Conservation (phyloP, 2,797 vertebrate species). For the Gymnoscopelus microlampas region DNA sequence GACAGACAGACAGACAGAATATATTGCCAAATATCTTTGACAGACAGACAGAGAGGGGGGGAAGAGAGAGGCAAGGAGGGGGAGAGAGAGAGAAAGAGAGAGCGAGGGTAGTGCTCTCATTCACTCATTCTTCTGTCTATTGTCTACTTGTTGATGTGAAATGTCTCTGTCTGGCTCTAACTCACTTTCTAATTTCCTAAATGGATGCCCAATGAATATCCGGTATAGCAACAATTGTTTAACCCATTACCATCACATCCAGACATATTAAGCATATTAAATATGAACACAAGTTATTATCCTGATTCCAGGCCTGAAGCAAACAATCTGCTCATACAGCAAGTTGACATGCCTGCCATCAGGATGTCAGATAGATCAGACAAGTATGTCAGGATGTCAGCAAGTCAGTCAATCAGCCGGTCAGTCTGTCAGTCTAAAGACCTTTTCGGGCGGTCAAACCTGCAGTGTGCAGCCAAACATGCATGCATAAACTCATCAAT, state of each 20-base stretch:
- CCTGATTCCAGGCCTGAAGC: too few relatives aligned
- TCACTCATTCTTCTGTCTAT: neutral
- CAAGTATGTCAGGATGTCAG: constrained; percentile 13
- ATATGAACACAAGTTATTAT: neutral
- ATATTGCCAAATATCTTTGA: too few relatives aligned
- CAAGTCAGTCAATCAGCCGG: constrained; percentile 19
- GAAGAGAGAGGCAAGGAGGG: too few relatives aligned
- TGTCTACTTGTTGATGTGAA: too few relatives aligned
- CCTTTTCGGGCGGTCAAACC: constrained; percentile 1
- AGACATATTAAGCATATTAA: constrained; percentile 11
- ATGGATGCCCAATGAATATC: neutral
- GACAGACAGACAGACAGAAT: neutral
- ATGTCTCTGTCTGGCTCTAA: neutral
- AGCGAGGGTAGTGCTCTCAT: neutral
- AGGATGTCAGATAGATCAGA: too few relatives aligned
- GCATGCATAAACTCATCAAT: constrained; percentile 15
- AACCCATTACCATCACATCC: neutral
- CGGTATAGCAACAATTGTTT: neutral
- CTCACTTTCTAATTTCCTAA: constrained; percentile 1
- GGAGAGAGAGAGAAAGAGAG: too few relatives aligned
- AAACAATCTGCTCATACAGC: too few relatives aligned
- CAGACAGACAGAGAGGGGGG: constrained; percentile 1
- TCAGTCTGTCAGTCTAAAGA: constrained; percentile 8
- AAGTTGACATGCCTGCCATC: too few relatives aligned
- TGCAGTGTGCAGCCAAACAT: neutral